phyloP scores from a whole-genome alignment of 2,888 invertebrate genomes.

The Lottia scabra region DNA sequence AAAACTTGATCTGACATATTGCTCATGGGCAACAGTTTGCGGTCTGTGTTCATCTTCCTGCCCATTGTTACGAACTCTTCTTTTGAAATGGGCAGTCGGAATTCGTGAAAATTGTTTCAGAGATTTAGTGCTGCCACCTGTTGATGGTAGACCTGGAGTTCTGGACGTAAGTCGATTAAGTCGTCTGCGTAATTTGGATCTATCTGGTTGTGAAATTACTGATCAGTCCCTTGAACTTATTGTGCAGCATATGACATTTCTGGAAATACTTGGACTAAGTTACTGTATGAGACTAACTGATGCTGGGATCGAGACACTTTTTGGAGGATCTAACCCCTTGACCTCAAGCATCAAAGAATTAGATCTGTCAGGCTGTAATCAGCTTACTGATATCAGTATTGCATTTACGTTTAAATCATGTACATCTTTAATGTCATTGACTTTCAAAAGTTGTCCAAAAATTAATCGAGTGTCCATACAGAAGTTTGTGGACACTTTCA shows the following conservation, averaged over 20 bases:
- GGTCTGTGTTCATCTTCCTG: slow-evolving; percentile 86
- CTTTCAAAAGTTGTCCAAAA: not conserved
- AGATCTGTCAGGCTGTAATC: slow-evolving; percentile 42
- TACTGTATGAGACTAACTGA: slow-evolving; percentile 90
- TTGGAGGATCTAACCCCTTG: slow-evolving; percentile 16
- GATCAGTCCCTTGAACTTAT: slow-evolving; percentile 81
- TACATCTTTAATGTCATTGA: not conserved
- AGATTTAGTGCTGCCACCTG: slow-evolving; percentile 88
- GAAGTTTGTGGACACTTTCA: not conserved
- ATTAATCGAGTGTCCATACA: not conserved
- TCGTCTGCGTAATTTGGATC: slow-evolving; percentile 79
- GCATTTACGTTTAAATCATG: not conserved
- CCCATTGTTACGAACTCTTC: slow-evolving; percentile 80
- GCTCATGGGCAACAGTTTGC: slow-evolving; percentile 80
- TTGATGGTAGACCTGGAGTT: slow-evolving; percentile 82
- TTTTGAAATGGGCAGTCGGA: slow-evolving; percentile 88
- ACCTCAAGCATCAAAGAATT: slow-evolving; percentile 36
- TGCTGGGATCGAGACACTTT: slow-evolving; percentile 79
- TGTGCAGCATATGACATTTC: slow-evolving; percentile 62
- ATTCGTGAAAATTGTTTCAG: slow-evolving; percentile 86
- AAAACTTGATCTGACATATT: slow-evolving; percentile 80
- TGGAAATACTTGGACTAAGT: slow-evolving; percentile 83
- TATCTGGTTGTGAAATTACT: slow-evolving; percentile 90
- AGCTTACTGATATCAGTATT: slow-evolving; percentile 40
- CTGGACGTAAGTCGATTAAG: slow-evolving; percentile 83